Evolutionary conservation across 2,888 invertebrate species (phyloP), one percentile per base, ranked within the genome.

Genomic region (Apeira syringaria): DNA sequence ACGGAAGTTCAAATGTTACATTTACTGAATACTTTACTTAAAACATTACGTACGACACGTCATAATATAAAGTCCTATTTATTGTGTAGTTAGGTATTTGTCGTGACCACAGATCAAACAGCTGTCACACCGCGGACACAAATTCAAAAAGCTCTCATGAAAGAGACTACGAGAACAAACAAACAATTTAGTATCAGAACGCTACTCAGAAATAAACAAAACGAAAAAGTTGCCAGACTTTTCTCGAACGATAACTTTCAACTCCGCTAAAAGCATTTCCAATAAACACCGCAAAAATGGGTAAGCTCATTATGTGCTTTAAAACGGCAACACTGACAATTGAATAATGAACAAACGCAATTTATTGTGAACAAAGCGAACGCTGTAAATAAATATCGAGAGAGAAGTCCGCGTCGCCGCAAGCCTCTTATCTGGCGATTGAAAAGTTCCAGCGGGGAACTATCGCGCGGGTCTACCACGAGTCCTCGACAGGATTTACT

Each of bases 341-440:
- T 74, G 73, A 78, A 81, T 81, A 77, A 79, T 77, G 71, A 81
- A 78, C 68, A 66, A 64, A 68, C 45, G 55, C 74, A 73, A 72
- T 78, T 72, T 68, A 68, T 64, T 67, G 73, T 68, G 59, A 59
- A 68, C 74, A 74, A 74, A 76, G 71, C 66, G 65, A 64, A 56
- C 56, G 76, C 62, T 70, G 79, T 78, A 80, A 84, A 82, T 84
- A 84, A 82, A 83, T 82, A 81, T 77, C 64, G 63, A 53, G 20
- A 1, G 64, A 56, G 64, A 61, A n/a, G n/a, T n/a, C n/a, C n/a
- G n/a, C 58, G 70, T 69, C 64, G 57, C 75, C 79, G 60, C 79
- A 85, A 86, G 83, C 84, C 80, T 80, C 86, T 86, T 86, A 85
- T 73, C 79, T 71, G 56, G 25, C 80, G 73, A 83, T 83, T 80